Base-by-base conservation (phyloP, 2,113 vertebrate species). In the Antechinus flavipes region DNA sequence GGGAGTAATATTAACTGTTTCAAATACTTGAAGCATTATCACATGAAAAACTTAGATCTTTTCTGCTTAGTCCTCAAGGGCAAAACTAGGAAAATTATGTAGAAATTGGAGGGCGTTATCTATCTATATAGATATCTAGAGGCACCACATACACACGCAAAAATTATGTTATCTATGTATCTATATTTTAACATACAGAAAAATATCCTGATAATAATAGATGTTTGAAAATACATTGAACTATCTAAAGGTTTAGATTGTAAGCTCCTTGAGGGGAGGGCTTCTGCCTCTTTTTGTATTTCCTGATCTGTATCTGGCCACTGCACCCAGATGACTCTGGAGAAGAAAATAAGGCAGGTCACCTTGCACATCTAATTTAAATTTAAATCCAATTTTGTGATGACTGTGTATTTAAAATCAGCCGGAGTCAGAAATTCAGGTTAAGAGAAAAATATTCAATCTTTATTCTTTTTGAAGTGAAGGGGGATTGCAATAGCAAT, bases 211-310 rank as follows among this genome's bases (percentile, higher is more conserved):
- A 22, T 25, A 42, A 76, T n/a, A n/a, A 61, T 61, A 14, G 12
- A 35, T 68, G 12, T n/a, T 14, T 76, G 61, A n/a, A 76, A 76
- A n/a, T n/a, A 76, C 35, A 76, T 35, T 35, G 30, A 68, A 68
- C 30, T 68, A 35, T 76, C 4, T 76, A n/a, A 35, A 30, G 14
- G 4, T 76, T n/a, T 30, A 76, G 30, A 35, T 52, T 50, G 35
- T 91, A 93, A 93, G 6, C 8, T 93, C 50, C 61, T 54, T 93
- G 54, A 94, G 50, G 30, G 11, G 8, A 54, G 10, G 50, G 27
- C 55, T 93, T 50, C 68, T 68, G 42, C 22, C 91, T 26, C 54
- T 94, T 91, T 92, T 54, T 91, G 55, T 53, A 52, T 52, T 52
- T 52, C 50, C 50, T 52, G 50, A 52, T 52, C 8, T 52, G 50